Evolutionary conservation across 2,888 invertebrate species (phyloP).

Genomic region (Polyommatus iphigenia): DNA sequence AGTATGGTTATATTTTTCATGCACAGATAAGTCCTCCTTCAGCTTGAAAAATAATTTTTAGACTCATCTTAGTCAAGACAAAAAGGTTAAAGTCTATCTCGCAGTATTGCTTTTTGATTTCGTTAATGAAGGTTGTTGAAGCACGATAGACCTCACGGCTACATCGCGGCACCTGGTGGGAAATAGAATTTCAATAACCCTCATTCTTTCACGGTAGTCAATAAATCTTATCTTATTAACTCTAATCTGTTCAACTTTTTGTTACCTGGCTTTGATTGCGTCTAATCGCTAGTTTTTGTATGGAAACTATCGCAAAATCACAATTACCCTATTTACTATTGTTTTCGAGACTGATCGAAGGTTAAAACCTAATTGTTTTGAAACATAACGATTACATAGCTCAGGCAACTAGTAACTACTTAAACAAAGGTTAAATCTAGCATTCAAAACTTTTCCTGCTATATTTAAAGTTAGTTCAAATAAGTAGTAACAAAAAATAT

Average conservation of each 20-base stretch:
- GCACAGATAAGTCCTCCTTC: background rate
- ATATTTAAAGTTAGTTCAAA: no score
- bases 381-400: background rate
- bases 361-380: background rate
- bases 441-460: background rate
- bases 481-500: no score
- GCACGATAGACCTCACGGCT: no score
- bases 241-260: background rate
- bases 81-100: no score
- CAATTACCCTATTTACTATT: conserved; percentile 7
- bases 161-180: no score
- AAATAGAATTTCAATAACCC: no score
- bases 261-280: background rate
- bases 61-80: no score
- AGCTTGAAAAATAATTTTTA: no score
- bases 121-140: no score
- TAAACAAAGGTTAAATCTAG: background rate
- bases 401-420: background rate
- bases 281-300: conserved; percentile 6
- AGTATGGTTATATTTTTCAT: no score
- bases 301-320: background rate
- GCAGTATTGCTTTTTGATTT: no score
- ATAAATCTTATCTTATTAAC: background rate
- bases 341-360: background rate
- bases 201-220: no score